phyloP scores from a whole-genome alignment of 2,797 vertebrate species.

The Enteromius viviparus region DNA sequence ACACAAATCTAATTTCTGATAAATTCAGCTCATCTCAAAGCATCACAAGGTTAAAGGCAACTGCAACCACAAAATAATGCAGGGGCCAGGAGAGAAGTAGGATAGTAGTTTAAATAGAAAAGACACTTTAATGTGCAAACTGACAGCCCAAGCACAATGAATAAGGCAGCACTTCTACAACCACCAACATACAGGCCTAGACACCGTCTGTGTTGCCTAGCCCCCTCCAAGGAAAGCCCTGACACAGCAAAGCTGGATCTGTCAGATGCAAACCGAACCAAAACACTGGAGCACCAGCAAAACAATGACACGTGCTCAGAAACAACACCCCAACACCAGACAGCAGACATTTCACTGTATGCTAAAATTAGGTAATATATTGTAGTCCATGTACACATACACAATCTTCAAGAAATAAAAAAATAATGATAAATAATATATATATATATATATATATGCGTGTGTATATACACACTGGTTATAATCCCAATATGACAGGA shows the following conservation, averaged over 20 bases:
- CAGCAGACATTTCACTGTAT: background rate
- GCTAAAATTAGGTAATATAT: background rate
- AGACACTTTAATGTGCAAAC: background rate
- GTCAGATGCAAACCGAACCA: slow-evolving; percentile 1
- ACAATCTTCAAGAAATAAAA: background rate
- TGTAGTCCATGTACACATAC: background rate
- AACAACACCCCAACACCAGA: background rate
- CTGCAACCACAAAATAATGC: background rate
- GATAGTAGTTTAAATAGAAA: background rate
- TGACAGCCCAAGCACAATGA: background rate
- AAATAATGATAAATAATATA: too few relatives aligned
- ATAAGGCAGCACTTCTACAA: background rate
- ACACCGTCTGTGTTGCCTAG: background rate
- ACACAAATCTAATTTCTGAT: background rate
- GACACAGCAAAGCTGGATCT: background rate
- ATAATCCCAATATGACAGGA: background rate
- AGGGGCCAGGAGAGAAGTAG: background rate
- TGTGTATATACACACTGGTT: background rate
- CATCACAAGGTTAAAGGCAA: background rate
- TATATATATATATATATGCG: too few relatives aligned
- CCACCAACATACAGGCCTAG: background rate
- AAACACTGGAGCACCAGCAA: slow-evolving; percentile 9
- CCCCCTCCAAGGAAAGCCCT: background rate
- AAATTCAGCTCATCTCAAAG: background rate
- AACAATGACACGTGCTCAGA: background rate